Evolutionary conservation across 1,140 invertebrate species (phyloP).

Genomic region (Odontomachus brunneus): DNA sequence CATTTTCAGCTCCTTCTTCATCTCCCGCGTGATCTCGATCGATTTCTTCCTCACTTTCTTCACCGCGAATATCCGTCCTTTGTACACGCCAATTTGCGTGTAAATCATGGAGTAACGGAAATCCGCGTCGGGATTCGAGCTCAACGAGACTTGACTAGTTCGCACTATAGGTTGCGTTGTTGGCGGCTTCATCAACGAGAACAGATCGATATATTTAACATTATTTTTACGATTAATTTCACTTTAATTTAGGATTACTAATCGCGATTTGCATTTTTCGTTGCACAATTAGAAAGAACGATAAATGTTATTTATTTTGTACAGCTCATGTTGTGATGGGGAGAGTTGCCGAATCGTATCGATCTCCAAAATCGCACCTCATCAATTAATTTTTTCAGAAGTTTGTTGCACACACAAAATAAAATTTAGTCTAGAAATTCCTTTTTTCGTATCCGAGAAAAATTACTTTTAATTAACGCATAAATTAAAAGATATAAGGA

Average conservation of each 20-base stretch:
- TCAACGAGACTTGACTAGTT: slow-evolving; percentile 94
- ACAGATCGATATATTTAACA: neutral
- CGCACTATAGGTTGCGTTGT: slow-evolving; percentile 87
- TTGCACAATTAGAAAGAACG: too few relatives aligned
- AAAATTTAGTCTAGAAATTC: too few relatives aligned
- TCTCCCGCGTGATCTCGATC: slow-evolving; percentile 95
- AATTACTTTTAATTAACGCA: neutral
- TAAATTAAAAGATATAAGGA: too few relatives aligned
- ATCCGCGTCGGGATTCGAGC: slow-evolving; percentile 93
- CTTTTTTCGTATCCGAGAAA: neutral
- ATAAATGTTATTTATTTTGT: too few relatives aligned
- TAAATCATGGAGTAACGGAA: slow-evolving; percentile 95
- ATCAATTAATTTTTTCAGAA: too few relatives aligned
- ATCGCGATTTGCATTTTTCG: neutral
- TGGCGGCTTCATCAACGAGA: slow-evolving; percentile 31
- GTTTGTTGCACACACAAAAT: too few relatives aligned
- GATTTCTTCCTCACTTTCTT: slow-evolving; percentile 94
- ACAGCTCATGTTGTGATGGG: too few relatives aligned
- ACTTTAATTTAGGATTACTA: neutral
- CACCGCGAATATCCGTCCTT: slow-evolving; percentile 94
- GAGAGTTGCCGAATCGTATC: too few relatives aligned
- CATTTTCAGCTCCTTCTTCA: slow-evolving; percentile 98
- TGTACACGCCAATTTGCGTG: slow-evolving; percentile 95
- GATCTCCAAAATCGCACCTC: too few relatives aligned
- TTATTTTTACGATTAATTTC: neutral